Percentiles rank a stretch among this genome's conserved stretches.
Evolutionary conservation across 2,888 invertebrate species (phyloP).

Genomic region (Cepaea hortensis): DNA sequence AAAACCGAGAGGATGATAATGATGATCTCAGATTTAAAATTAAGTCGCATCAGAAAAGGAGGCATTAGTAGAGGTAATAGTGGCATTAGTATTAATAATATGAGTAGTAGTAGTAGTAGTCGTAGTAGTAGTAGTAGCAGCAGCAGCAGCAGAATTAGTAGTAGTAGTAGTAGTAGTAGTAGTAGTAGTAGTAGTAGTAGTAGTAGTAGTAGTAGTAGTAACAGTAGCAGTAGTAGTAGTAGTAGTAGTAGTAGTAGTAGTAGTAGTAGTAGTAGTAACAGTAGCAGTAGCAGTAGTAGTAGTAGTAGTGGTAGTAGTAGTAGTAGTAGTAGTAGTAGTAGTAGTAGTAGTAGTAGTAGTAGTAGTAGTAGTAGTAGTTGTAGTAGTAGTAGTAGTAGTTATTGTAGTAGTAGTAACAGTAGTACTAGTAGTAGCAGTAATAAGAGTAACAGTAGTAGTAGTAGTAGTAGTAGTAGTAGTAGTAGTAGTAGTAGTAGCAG

Average conservation of each 20-base stretch:
- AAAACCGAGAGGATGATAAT: too few relatives aligned
- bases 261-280: not conserved
- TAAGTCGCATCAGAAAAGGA: too few relatives aligned
- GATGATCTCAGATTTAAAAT: too few relatives aligned
- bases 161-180: not conserved
- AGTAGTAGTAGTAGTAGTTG: not conserved
- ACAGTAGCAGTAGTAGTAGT: not conserved
- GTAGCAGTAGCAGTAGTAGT: not conserved
- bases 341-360: not conserved
- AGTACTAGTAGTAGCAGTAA: too few relatives aligned
- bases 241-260: not conserved
- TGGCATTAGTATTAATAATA: too few relatives aligned
- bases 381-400: not conserved
- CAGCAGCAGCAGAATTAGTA: too few relatives aligned
- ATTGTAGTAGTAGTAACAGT: too few relatives aligned
- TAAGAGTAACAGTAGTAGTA: not conserved
- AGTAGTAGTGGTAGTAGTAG: not conserved
- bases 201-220: not conserved
- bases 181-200: not conserved
- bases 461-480: slow-evolving; percentile 1
- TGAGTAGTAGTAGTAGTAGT: too few relatives aligned
- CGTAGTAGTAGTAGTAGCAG: too few relatives aligned
- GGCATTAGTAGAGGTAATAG: not conserved
- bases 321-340: not conserved
- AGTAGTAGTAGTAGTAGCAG: not conserved